Base-by-base conservation (phyloP, 1,140 invertebrate genomes). In the Drosophila tsacasi region DNA sequence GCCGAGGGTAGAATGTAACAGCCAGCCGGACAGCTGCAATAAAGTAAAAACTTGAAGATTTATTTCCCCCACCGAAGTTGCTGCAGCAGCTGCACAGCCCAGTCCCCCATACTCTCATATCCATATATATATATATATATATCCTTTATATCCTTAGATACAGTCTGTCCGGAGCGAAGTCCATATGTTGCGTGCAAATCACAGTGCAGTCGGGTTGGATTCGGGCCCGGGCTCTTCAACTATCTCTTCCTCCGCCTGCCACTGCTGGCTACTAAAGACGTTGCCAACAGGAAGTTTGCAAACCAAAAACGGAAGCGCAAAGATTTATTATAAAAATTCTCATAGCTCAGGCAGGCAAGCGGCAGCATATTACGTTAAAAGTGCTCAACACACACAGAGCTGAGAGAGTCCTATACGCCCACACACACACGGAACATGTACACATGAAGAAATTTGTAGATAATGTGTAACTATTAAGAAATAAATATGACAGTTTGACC, bases 321-420 rank as follows among this genome's bases (percentile, higher is more conserved):
- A 91, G 86, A 91, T 91, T 91, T 91, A 91, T 91, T 91, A 91
- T 83, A 91, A 89, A 91, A 91, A 91, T 86, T 76, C 77, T 91
- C 71, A 91, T 90, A 84, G 84, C 85, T 90, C 84, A 84, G 78
- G 74, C 81, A 81, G 73, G 59, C 85, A 87, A 81, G 82, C 81
- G 84, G 84, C 81, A 89, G 84, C 84, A 89, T 89, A 89, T 89
- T 89, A 89, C 84, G 85, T 89, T 89, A 89, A 87, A 77, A 87
- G 73, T 89, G 84, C 77, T 72, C 79, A 82, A 54, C 76, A 68
- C 50, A 75, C 75, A 72, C 67, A 67, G 9, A 76, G 57, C 40
- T 25, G 49, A 40, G 10, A 6, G 65, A 57, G 54, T 30, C 66
- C 32, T 68, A 13, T 39, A 62, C 54, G 65, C 50, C 32, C n/a